phyloP scores from a whole-genome alignment of 2,797 vertebrate species.

The Crypturellus tataupa region DNA sequence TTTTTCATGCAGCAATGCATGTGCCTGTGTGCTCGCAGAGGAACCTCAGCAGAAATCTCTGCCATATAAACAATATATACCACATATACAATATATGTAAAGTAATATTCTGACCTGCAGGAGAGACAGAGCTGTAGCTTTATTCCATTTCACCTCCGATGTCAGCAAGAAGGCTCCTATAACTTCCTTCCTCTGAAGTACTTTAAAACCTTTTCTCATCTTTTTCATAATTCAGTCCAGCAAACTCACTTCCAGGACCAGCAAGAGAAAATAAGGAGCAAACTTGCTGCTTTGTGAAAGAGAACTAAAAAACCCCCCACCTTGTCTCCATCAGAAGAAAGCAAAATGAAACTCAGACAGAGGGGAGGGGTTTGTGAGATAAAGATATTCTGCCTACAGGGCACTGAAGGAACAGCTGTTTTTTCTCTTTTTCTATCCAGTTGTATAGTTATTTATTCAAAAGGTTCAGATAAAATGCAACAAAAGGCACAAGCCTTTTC shows the following conservation, averaged over 20 bases:
- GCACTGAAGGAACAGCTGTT: background rate
- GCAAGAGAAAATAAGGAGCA: background rate
- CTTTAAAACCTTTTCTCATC: background rate
- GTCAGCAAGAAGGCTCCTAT: background rate
- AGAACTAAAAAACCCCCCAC: too few species aligned
- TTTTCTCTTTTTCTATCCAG: background rate
- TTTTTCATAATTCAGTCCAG: background rate
- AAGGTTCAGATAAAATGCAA: background rate
- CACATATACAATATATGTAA: too few species aligned
- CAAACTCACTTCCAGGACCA: background rate
- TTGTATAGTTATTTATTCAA: background rate
- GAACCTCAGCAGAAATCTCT: background rate
- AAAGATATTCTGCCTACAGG: background rate
- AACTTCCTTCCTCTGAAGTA: too few species aligned
- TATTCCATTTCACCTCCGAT: background rate
- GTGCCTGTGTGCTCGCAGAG: background rate
- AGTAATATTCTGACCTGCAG: background rate
- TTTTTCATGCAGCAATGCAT: fast-evolving
- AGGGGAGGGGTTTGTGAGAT: too few species aligned
- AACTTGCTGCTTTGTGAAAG: background rate
- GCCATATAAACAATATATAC: background rate
- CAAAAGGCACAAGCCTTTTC: background rate
- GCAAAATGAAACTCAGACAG: too few species aligned
- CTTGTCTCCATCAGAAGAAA: too few species aligned
- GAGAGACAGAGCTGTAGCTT: background rate